Percentiles rank a stretch among this genome's conserved stretches.
These are phyloP conservation scores for Hippoglossus stenolepis DNA, from an alignment of 2,113 vertebrate genomes.

Conservation along the genomic window DNA sequence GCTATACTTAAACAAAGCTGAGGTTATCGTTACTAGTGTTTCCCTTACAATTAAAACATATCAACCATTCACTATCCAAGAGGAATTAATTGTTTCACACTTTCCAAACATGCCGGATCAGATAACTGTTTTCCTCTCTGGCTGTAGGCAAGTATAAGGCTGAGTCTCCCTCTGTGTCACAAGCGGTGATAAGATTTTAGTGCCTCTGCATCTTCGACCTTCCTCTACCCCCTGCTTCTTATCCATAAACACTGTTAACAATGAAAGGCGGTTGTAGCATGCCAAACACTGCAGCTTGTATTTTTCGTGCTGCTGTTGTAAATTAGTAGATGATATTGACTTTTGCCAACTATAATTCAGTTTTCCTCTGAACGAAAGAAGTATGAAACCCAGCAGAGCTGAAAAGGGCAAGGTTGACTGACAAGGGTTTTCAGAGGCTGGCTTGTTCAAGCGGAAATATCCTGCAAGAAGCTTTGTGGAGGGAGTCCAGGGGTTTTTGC, in stretches of 20 bases:
- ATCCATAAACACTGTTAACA: constrained; percentile 10
- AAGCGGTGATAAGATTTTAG: constrained; percentile 25
- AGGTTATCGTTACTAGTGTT: constrained; percentile 21
- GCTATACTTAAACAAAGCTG: constrained; percentile 31
- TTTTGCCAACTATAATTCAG: constrained; percentile 2
- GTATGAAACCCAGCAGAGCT: constrained; percentile 13
- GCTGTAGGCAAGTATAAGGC: background rate
- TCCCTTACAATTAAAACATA: constrained; percentile 16
- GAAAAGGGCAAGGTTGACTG: constrained; percentile 1
- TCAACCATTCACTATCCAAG: constrained; percentile 11
- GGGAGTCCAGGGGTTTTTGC: constrained; percentile 16
- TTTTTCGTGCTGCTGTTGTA: background rate
- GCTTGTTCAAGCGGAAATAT: constrained; percentile 16
- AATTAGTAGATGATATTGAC: constrained; percentile 4
- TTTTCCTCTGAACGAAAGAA: constrained; percentile 20
- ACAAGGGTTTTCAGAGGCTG: constrained; percentile 8
- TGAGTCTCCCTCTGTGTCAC: constrained; percentile 17
- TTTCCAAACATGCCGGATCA: constrained; percentile 3
- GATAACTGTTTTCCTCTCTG: constrained; percentile 14
- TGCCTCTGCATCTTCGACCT: background rate
- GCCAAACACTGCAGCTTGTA: background rate
- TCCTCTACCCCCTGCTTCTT: background rate
- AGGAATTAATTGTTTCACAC: background rate
- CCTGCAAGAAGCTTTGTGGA: background rate
- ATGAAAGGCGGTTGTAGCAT: constrained; percentile 3